Percentiles rank a stretch among this genome's conserved stretches.
Evolutionary conservation across 1,140 invertebrate genomes (phyloP).

Genomic region (Probaryconus sp.): DNA sequence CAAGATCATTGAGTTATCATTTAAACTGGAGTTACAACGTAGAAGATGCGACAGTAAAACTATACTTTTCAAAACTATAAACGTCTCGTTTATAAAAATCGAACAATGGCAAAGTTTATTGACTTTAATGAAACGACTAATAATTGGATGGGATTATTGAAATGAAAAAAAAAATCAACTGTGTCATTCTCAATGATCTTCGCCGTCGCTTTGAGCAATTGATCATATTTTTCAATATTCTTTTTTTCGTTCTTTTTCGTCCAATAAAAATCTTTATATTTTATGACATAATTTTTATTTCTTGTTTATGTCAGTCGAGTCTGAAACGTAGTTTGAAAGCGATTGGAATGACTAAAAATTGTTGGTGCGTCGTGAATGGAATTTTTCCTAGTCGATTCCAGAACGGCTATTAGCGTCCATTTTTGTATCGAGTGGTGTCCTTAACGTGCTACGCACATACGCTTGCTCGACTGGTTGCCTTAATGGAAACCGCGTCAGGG

Average conservation of each 20-base stretch:
- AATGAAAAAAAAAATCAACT: slow-evolving; percentile 33
- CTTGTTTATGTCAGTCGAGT: too few species aligned
- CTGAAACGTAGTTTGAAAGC: too few species aligned
- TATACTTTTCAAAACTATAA: too few species aligned
- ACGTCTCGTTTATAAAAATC: not conserved
- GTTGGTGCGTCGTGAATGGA: slow-evolving; percentile 22
- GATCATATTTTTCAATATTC: too few species aligned
- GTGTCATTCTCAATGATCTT: slow-evolving; percentile 19
- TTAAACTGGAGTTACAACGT: too few species aligned
- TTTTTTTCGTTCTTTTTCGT: too few species aligned
- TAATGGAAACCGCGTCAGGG: not conserved
- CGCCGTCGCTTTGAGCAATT: slow-evolving; percentile 12
- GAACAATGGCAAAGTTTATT: slow-evolving; percentile 30
- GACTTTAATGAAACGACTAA: slow-evolving; percentile 33
- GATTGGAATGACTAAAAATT: too few species aligned
- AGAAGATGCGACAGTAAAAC: too few species aligned
- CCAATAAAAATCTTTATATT: too few species aligned
- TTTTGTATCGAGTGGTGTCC: slow-evolving; percentile 46
- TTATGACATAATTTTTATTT: too few species aligned
- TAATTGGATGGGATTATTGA: slow-evolving; percentile 38
- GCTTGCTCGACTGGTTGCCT: slow-evolving; percentile 12
- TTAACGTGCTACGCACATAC: slow-evolving; percentile 36
- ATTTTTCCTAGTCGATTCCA: slow-evolving; percentile 43
- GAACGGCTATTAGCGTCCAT: slow-evolving; percentile 50
- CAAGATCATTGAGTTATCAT: too few species aligned